phyloP scores from a whole-genome alignment of 1,140 invertebrate genomes.

The Calycopis cecrops region DNA sequence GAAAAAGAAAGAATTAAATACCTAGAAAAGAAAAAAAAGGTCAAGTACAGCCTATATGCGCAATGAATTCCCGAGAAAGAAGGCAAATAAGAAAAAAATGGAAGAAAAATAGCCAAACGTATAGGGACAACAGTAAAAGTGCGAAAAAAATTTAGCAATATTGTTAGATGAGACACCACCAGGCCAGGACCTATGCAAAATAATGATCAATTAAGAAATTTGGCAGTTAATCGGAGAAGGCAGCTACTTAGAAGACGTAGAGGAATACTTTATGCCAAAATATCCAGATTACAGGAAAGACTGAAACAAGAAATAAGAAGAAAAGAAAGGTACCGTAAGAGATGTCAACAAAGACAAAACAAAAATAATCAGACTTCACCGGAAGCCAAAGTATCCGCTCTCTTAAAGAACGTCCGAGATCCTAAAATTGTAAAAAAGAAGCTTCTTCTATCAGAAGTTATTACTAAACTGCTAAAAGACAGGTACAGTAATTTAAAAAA shows the following conservation, averaged over 20 bases:
- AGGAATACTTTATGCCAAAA: slow-evolving; percentile 3
- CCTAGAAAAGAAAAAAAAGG: too few species aligned
- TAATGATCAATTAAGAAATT: not conserved
- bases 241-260: not conserved
- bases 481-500: slow-evolving; percentile 2
- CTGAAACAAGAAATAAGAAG: not conserved
- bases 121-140: too few species aligned
- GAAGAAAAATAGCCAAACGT: too few species aligned
- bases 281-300: not conserved
- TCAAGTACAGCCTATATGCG: too few species aligned
- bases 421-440: slow-evolving; percentile 7
- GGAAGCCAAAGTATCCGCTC: not conserved
- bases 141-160: too few species aligned
- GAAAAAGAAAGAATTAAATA: too few species aligned
- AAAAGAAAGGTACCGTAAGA: not conserved
- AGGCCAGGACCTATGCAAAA: too few species aligned
- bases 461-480: not conserved
- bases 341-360: not conserved
- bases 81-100: too few species aligned
- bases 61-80: too few species aligned
- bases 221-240: not conserved
- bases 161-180: too few species aligned
- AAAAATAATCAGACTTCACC: not conserved
- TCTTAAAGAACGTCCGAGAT: not conserved
- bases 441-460: not conserved